phyloP scores from a whole-genome alignment of 1,140 invertebrate species.

The Nephotettix cincticeps region DNA sequence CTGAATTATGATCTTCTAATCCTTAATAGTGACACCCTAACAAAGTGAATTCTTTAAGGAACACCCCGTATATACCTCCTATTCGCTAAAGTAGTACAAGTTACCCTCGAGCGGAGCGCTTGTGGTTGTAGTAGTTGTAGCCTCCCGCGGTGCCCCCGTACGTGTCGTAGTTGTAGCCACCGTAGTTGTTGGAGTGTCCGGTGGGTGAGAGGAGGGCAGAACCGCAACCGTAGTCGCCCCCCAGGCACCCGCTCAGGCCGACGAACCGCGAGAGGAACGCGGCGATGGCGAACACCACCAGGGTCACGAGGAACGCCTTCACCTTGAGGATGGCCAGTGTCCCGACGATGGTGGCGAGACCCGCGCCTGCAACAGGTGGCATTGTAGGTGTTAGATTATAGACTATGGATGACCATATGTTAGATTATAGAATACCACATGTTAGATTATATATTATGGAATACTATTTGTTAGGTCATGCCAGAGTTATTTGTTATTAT shows the following conservation, averaged over 20 bases:
- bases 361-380: neutral
- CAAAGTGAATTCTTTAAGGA: too few species aligned
- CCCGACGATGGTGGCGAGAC: constrained; percentile 10
- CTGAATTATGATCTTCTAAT: too few species aligned
- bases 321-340: constrained; percentile 11
- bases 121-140: neutral
- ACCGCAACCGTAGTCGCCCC: neutral
- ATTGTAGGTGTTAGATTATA: too few species aligned
- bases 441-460: too few species aligned
- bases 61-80: too few species aligned
- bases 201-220: neutral
- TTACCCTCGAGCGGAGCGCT: neutral
- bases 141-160: neutral
- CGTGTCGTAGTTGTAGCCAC: neutral
- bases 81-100: too few species aligned
- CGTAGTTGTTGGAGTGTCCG: neutral
- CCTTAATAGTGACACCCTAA: too few species aligned
- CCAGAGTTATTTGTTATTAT: too few species aligned
- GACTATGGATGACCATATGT: too few species aligned
- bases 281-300: constrained; percentile 11
- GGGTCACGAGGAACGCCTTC: constrained; percentile 7
- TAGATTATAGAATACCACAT: too few species aligned
- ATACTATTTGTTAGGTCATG: too few species aligned
- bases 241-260: neutral
- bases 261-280: neutral